Evolutionary conservation across 1,140 invertebrate species (phyloP), one percentile per base, ranked within the genome.

Genomic region (Ceratosolen fusciceps): DNA sequence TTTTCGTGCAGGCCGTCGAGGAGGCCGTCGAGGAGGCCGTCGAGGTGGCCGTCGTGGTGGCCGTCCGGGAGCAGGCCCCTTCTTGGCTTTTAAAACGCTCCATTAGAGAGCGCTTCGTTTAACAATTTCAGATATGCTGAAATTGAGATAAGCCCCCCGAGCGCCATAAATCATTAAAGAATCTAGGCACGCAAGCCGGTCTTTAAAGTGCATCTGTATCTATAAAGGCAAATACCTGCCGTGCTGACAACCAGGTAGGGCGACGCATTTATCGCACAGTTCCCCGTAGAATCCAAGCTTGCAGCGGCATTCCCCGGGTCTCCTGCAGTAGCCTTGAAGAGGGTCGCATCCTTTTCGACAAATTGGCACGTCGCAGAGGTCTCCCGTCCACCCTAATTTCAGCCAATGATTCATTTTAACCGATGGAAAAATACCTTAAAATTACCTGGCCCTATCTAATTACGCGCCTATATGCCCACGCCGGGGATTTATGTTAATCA

Each of bases 301-400:
- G 87, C 95, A 96, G 14, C 95, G 91, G 84, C 95, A 96, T 87
- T 96, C 95, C 0, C 94, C 94, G 0, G 97, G 98, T 34, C 94
- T 90, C 81, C 96, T 95, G 89, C 98, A 99, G 86, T 96, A 97
- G n/a, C 98, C 98, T 92, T 98, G 96, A 81, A 97, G 91, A 16
- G 95, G 93, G 90, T 98, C 95, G 86, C 98, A 99, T 54, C 96
- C 96, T 81, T 96, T 94, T 75, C 94, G 92, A 90, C 98, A 99
- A 84, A 96, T 95, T 2, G 96, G 96, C 81, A 95, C 96, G 87
- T 97, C 95, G 89, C 97, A 99, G 39, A 98, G 93, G 86, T 96
- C 94, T 7, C 97, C 97, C 71, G 95, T 96, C 98, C 98, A 99
- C 58, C 95, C 92, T 85, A 77, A 80, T 76, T 83, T 78, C 43